Percentiles rank a stretch among this genome's conserved stretches.
These are phyloP conservation scores for Halcyon chelicuti DNA, from an alignment of 2,797 vertebrate genomes.

Conservation along the genomic window DNA sequence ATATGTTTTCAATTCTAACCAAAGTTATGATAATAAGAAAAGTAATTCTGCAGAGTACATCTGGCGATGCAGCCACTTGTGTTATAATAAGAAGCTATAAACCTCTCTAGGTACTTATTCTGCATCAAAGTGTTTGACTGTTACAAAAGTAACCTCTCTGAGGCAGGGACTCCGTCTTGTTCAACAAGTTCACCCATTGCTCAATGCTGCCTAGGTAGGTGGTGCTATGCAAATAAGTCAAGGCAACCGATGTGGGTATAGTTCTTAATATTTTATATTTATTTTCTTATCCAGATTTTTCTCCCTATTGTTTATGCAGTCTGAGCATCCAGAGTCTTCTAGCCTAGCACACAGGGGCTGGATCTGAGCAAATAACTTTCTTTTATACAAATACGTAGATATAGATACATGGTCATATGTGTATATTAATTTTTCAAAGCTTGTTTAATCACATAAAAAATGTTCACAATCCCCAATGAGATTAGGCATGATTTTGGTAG, in stretches of 20 bases:
- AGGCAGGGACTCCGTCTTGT: not conserved
- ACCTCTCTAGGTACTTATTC: not conserved
- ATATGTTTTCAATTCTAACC: not conserved
- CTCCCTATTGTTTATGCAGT: not conserved
- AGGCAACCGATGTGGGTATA: not conserved
- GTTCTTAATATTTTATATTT: not conserved
- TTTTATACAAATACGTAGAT: not conserved
- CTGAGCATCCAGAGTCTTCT: not conserved
- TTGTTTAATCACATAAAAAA: not conserved
- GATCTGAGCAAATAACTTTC: not conserved
- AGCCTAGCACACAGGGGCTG: not conserved
- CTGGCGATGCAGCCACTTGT: not conserved
- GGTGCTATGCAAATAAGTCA: not conserved
- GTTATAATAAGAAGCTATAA: not conserved
- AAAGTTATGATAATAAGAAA: conserved; percentile 33
- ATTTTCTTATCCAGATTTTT: not conserved
- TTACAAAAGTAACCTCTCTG: not conserved
- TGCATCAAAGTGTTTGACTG: not conserved
- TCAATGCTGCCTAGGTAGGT: not conserved
- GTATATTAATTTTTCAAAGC: not conserved
- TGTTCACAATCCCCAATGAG: not conserved
- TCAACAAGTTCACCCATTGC: not conserved
- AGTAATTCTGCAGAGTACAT: not conserved
- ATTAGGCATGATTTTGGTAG: not conserved
- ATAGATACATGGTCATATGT: not conserved